Evolutionary conservation across 92 coral and sea anemone genomes (phyloP).

Genomic region (Palythoa grandis): DNA sequence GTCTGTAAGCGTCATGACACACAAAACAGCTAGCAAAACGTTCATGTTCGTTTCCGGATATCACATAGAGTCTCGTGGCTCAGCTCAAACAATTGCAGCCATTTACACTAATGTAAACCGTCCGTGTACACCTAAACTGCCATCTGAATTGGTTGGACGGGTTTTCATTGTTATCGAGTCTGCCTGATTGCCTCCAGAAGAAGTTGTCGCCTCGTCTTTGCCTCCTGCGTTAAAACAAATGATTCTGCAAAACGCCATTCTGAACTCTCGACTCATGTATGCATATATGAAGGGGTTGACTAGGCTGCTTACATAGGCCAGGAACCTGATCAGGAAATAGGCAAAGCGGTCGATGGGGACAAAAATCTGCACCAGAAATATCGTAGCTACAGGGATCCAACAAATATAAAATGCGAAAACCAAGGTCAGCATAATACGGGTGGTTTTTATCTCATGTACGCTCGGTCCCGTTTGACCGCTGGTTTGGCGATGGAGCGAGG

Average conservation of each 20-base stretch:
- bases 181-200: not conserved
- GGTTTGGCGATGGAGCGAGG: not conserved
- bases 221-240: not conserved
- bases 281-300: conserved; percentile 42
- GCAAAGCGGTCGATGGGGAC: conserved; percentile 2
- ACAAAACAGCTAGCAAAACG: no score
- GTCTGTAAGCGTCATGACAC: no score
- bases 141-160: not conserved
- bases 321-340: conserved; percentile 31
- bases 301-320: conserved; percentile 36
- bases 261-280: conserved; percentile 41
- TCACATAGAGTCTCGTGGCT: no score
- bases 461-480: conserved; percentile 26
- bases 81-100: not conserved
- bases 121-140: not conserved
- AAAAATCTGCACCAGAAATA: conserved; percentile 38
- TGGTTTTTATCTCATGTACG: conserved; percentile 31
- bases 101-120: not conserved
- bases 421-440: conserved; percentile 35
- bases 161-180: not conserved
- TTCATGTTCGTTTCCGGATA: no score
- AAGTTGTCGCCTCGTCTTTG: not conserved
- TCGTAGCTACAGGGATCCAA: conserved; percentile 42
- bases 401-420: conserved; percentile 36
- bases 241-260: conserved; percentile 15